A percentile compares a stretch with the other conserved stretches of the same genome.
These are phyloP conservation scores for Hermetia illucens DNA, from an alignment of 1,140 invertebrate genomes.

Conservation along the genomic window DNA sequence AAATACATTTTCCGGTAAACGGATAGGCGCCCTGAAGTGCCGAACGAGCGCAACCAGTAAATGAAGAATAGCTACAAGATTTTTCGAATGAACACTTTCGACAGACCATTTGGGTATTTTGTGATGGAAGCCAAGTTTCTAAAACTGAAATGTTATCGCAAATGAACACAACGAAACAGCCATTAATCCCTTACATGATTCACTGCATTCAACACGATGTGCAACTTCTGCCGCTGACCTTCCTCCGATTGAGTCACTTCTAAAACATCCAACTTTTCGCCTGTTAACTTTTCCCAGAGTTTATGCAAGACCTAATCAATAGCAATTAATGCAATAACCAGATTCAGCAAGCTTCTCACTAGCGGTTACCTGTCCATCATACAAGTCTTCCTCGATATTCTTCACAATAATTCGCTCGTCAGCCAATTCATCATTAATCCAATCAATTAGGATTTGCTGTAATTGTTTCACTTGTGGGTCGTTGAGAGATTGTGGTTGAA, in stretches of 20 bases:
- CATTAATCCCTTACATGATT: constrained; percentile 48
- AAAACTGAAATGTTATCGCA: constrained; percentile 2
- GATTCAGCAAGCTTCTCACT: neutral
- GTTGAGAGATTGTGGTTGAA: constrained; percentile 74
- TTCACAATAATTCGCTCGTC: constrained; percentile 95
- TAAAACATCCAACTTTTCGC: constrained; percentile 84
- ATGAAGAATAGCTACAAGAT: constrained; percentile 90
- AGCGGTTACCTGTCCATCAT: constrained; percentile 81
- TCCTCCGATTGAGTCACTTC: constrained; percentile 98
- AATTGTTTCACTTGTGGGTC: constrained; percentile 80
- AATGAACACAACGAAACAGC: constrained; percentile 24
- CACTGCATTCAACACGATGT: constrained; percentile 72
- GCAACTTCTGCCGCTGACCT: constrained; percentile 89
- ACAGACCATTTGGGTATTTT: constrained; percentile 76
- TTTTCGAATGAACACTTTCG: constrained; percentile 90
- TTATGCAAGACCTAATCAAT: constrained; percentile 71
- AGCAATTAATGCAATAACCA: neutral
- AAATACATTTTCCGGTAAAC: constrained; percentile 89
- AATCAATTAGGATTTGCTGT: constrained; percentile 81
- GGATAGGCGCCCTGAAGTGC: constrained; percentile 87
- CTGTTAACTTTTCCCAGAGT: constrained; percentile 82
- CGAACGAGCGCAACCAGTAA: constrained; percentile 83
- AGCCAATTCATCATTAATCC: constrained; percentile 98
- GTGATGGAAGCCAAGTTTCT: constrained; percentile 47
- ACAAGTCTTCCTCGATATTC: constrained; percentile 92